A percentile compares a stretch with the other conserved stretches of the same genome.
Evolutionary conservation across 1,140 invertebrate genomes (phyloP).

Genomic region (Carcinoscorpius rotundicauda): DNA sequence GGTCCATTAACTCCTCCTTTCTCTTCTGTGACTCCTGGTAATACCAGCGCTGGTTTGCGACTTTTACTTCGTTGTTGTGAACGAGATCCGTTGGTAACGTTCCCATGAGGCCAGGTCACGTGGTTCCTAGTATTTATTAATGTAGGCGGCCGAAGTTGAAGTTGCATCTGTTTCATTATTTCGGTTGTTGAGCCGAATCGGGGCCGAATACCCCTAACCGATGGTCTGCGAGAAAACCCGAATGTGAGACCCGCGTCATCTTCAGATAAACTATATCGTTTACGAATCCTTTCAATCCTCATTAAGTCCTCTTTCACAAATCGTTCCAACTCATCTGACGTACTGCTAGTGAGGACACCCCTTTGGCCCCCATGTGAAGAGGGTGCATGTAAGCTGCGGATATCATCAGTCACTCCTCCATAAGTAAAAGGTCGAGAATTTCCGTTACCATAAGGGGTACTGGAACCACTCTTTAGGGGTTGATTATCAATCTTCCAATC

Average conservation of each 20-base stretch:
- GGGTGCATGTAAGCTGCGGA: no score
- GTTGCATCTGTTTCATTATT: constrained; percentile 64
- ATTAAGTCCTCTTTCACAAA: constrained; percentile 71
- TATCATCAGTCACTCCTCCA: no score
- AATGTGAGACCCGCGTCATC: constrained; percentile 60
- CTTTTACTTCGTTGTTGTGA: not conserved
- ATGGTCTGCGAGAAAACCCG: constrained; percentile 72
- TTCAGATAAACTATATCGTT: constrained; percentile 46
- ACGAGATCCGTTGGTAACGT: not conserved
- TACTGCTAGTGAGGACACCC: constrained; percentile 17
- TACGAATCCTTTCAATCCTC: constrained; percentile 62
- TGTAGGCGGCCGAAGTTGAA: constrained; percentile 46
- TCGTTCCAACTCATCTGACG: constrained; percentile 55
- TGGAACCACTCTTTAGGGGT: no score
- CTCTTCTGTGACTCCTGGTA: constrained; percentile 8
- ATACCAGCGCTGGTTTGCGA: constrained; percentile 3
- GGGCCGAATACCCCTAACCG: constrained; percentile 59
- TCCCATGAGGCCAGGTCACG: constrained; percentile 19
- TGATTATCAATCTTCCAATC: constrained; percentile 22
- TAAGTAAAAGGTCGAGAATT: no score
- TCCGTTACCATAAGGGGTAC: no score
- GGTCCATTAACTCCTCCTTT: constrained; percentile 1
- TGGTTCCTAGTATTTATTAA: constrained; percentile 24
- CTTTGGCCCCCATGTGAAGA: constrained; percentile 1
- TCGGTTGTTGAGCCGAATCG: constrained; percentile 63